Evolutionary conservation across 1,140 invertebrate genomes (phyloP).

Genomic region (Tachypleus tridentatus): DNA sequence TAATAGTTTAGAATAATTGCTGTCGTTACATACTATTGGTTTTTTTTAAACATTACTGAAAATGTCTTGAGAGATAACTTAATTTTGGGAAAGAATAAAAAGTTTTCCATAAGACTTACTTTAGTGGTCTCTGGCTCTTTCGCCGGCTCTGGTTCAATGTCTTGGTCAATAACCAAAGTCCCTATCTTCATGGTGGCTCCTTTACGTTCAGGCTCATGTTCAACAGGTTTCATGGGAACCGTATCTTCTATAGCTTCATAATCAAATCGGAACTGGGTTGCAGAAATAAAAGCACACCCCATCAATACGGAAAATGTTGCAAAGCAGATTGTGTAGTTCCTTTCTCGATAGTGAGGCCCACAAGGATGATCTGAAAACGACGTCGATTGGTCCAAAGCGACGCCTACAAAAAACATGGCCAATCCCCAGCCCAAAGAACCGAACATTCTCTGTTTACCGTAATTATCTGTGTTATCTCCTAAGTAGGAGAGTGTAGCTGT

Average conservation of each 20-base stretch:
- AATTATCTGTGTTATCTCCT: conserved; percentile 75
- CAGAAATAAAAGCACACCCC: conserved; percentile 83
- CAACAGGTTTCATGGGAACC: conserved; percentile 15
- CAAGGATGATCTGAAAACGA: conserved; percentile 79
- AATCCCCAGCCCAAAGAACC: conserved; percentile 95
- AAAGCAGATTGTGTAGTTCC: conserved; percentile 98
- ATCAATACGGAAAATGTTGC: conserved; percentile 94
- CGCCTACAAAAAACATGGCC: conserved; percentile 97
- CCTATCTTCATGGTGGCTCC: no score
- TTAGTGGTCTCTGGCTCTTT: no score
- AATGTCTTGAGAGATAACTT: no score
- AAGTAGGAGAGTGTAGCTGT: conserved; percentile 79
- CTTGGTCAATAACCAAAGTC: no score
- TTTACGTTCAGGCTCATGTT: conserved; percentile 6
- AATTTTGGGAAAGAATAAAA: no score
- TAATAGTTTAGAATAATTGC: no score
- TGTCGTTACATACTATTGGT: no score
- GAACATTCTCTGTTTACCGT: conserved; percentile 96
- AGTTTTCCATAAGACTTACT: no score
- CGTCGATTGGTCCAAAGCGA: conserved; percentile 92
- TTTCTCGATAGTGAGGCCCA: conserved; percentile 70
- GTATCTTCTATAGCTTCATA: conserved; percentile 24
- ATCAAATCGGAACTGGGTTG: conserved; percentile 58
- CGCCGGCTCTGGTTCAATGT: no score
- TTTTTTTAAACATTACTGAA: no score